Conservation (phyloP, 2,888 invertebrate genomes). For the Iphiclides podalirius region DNA sequence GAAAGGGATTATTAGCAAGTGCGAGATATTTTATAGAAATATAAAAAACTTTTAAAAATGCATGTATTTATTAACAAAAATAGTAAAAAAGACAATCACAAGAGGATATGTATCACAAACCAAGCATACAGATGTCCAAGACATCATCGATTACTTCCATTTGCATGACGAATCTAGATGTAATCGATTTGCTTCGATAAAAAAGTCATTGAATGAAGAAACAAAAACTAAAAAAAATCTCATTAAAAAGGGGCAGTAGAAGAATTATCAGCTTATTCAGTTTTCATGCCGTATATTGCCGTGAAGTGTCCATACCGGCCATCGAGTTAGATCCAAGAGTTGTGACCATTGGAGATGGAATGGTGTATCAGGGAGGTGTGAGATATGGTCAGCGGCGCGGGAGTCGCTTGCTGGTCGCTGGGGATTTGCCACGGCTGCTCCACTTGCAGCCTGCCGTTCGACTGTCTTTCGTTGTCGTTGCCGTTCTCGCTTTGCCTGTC, state of each 20-base stretch:
- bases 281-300: background rate
- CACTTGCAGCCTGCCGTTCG: slow-evolving; percentile 3
- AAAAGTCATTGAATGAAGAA: background rate
- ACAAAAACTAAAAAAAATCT: background rate
- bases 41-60: slow-evolving; percentile 4
- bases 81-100: background rate
- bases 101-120: background rate
- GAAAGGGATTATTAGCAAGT: too few species aligned
- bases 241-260: background rate
- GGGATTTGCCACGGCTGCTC: slow-evolving; percentile 3
- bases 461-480: background rate
- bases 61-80: slow-evolving; percentile 13
- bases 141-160: background rate
- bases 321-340: slow-evolving; percentile 10
- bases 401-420: slow-evolving; percentile 5
- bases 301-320: too few species aligned
- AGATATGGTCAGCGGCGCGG: slow-evolving; percentile 6
- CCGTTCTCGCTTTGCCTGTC: slow-evolving; percentile 7
- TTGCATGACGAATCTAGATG: background rate
- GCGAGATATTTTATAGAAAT: background rate
- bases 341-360: slow-evolving; percentile 4
- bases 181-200: background rate
- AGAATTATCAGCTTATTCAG: background rate
- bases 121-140: background rate
- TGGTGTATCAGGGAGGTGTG: slow-evolving; percentile 16